Conservation (phyloP, 2,888 invertebrate species). For the Tenthredo amoena region DNA sequence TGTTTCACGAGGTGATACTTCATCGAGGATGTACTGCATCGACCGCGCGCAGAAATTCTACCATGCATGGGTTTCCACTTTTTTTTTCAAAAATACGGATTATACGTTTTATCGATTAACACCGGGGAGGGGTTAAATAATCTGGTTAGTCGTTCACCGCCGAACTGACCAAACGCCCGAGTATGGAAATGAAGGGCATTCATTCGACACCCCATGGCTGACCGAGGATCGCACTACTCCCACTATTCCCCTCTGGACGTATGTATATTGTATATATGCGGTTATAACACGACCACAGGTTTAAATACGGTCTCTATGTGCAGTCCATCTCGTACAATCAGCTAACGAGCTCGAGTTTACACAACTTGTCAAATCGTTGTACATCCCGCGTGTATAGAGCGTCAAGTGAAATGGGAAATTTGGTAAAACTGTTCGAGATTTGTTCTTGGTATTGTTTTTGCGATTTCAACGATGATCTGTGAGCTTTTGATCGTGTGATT, state of each 20-base stretch:
- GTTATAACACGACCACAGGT: not conserved
- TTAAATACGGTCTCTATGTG: not conserved
- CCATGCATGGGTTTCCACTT: no score
- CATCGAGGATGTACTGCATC: not conserved
- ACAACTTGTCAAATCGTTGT: slow-evolving; percentile 72
- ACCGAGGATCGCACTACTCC: not conserved
- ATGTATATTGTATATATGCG: not conserved
- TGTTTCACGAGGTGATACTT: not conserved
- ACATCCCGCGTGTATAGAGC: no score
- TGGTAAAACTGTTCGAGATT: no score
- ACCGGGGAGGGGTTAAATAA: slow-evolving; percentile 74
- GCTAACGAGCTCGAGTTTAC: slow-evolving; percentile 77
- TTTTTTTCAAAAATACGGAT: no score
- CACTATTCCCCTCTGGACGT: not conserved
- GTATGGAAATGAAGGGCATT: slow-evolving; percentile 77
- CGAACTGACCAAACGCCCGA: slow-evolving; percentile 70
- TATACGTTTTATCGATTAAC: slow-evolving; percentile 8
- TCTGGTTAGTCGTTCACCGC: slow-evolving; percentile 67
- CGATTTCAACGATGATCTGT: no score
- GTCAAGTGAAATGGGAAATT: no score
- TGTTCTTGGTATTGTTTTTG: no score
- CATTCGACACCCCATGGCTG: slow-evolving; percentile 67
- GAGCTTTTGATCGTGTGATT: no score
- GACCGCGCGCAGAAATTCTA: no score
- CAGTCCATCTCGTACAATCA: slow-evolving; percentile 70